Conservation (phyloP, 2,113 vertebrate species). For the Osmerus eperlanus region DNA sequence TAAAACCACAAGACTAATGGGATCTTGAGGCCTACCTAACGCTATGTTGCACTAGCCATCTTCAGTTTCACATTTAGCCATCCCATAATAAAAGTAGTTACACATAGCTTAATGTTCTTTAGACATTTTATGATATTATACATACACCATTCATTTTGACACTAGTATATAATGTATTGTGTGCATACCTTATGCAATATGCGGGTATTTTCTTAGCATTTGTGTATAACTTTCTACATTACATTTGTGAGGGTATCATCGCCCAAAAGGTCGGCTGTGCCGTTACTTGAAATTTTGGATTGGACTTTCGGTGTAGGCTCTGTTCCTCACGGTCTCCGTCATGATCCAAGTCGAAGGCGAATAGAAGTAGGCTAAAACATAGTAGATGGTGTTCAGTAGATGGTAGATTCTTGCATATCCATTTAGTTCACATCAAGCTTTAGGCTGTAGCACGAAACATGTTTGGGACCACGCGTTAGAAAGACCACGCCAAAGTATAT, state of each 20-base stretch:
- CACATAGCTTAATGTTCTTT: not conserved
- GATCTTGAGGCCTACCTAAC: no score
- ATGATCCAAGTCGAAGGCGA: slow-evolving; percentile 55
- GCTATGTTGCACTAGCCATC: no score
- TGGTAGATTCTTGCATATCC: not conserved
- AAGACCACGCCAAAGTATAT: no score
- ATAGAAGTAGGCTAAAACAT: slow-evolving; percentile 23
- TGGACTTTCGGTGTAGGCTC: slow-evolving; percentile 21
- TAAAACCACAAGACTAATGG: no score
- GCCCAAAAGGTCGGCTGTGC: no score
- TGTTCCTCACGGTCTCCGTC: slow-evolving; percentile 38
- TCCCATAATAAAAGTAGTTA: not conserved
- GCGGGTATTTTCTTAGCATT: no score
- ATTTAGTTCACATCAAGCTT: not conserved
- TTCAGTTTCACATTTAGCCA: no score
- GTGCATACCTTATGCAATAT: no score
- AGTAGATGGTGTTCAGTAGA: not conserved
- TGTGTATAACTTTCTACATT: no score
- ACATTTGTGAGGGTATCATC: no score
- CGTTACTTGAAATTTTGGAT: not conserved
- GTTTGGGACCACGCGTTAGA: no score
- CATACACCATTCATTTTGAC: not conserved
- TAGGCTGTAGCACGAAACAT: no score
- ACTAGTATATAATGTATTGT: not conserved
- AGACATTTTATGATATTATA: not conserved